phyloP scores from a whole-genome alignment of 2,888 invertebrate genomes.

The Ormyrus labotus region DNA sequence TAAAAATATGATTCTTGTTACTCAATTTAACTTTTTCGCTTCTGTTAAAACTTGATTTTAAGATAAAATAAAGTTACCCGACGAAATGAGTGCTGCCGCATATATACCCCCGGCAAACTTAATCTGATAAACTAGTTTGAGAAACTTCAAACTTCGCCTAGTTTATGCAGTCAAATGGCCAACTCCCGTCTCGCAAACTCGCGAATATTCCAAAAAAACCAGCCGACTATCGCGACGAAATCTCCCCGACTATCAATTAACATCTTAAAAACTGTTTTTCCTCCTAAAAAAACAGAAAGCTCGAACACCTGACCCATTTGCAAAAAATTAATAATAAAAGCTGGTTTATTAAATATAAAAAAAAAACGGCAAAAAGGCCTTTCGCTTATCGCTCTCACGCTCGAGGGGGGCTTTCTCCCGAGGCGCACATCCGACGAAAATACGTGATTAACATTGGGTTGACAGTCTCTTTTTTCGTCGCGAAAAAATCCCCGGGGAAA shows the following conservation, averaged over 20 bases:
- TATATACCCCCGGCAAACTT: neutral
- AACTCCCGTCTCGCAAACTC: too few relatives aligned
- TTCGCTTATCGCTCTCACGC: conserved; percentile 7
- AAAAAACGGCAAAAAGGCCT: conserved; percentile 2
- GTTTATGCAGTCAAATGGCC: neutral
- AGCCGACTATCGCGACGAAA: too few relatives aligned
- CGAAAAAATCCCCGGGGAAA: conserved; percentile 35
- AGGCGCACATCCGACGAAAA: conserved; percentile 39
- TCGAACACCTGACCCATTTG: too few relatives aligned
- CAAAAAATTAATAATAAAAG: too few relatives aligned
- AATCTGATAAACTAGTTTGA: conserved; percentile 15
- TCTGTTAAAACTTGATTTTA: too few relatives aligned
- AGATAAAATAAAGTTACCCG: neutral
- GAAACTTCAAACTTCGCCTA: neutral
- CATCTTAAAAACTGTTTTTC: too few relatives aligned
- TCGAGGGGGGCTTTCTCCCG: conserved; percentile 36
- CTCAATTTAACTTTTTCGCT: too few relatives aligned
- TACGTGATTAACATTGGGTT: conserved; percentile 43
- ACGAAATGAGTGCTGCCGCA: neutral
- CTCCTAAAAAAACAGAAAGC: too few relatives aligned
- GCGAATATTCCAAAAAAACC: too few relatives aligned
- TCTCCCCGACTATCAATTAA: too few relatives aligned
- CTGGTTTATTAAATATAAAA: neutral
- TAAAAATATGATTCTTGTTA: too few relatives aligned
- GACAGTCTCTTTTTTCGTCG: conserved; percentile 36